A percentile compares a stretch with the other conserved stretches of the same genome.
These are phyloP conservation scores for Orchesellides sinensis DNA, from an alignment of 2,888 invertebrate species.

Conservation along the genomic window DNA sequence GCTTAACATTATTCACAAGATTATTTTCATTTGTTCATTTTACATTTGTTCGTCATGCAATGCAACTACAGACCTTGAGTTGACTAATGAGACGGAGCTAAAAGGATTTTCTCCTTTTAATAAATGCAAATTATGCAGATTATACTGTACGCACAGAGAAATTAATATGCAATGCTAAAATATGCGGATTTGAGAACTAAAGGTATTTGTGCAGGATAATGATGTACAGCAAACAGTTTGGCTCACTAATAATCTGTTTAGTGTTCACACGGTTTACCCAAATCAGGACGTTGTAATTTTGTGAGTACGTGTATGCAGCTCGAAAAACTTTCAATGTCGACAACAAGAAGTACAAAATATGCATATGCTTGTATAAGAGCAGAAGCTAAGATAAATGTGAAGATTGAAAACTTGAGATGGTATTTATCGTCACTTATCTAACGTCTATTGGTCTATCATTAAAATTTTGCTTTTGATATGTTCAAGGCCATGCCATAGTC, in stretches of 20 bases:
- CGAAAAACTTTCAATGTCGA: slow-evolving; percentile 41
- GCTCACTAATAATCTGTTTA: background rate
- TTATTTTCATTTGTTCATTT: background rate
- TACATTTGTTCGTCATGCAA: background rate
- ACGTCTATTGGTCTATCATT: slow-evolving; percentile 2
- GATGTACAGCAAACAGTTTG: background rate
- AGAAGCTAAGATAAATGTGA: too few species aligned
- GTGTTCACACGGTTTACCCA: background rate
- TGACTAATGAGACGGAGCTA: slow-evolving; percentile 45
- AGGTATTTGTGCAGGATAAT: background rate
- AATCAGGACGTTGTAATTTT: background rate
- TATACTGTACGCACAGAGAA: slow-evolving; percentile 24
- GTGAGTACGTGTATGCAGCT: background rate
- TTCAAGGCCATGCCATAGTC: slow-evolving; percentile 30
- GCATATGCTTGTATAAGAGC: too few species aligned
- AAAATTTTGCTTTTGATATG: slow-evolving; percentile 9
- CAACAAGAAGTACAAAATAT: too few species aligned
- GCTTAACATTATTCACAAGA: too few species aligned
- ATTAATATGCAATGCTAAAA: slow-evolving; percentile 43
- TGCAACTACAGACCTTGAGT: slow-evolving; percentile 9
- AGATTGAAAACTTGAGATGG: background rate
- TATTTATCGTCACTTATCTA: slow-evolving; percentile 34
- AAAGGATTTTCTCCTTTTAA: slow-evolving; percentile 30
- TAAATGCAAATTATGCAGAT: slow-evolving; percentile 60
- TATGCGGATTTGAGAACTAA: background rate